phyloP scores from a whole-genome alignment of 2,797 vertebrate genomes.

The Aphelocoma californica region DNA sequence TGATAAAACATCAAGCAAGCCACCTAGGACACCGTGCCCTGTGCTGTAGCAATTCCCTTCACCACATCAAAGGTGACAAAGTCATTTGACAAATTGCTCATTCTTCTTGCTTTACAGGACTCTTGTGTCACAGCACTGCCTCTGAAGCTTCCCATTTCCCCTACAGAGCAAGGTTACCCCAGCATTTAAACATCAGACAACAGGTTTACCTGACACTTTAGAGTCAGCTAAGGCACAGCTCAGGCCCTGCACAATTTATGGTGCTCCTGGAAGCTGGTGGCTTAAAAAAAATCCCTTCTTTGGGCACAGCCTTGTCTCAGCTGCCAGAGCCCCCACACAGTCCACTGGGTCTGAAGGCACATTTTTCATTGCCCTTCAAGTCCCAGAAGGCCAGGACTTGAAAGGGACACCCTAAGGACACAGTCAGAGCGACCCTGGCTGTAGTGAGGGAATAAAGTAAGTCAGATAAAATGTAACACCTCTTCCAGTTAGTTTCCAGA shows the following conservation, averaged over 20 bases:
- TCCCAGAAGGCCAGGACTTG: not conserved
- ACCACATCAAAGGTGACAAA: not conserved
- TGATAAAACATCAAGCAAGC: not conserved
- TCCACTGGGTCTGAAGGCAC: not conserved
- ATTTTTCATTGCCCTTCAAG: not conserved
- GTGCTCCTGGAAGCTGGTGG: not conserved
- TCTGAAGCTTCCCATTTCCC: not conserved
- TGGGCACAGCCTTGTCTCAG: not conserved
- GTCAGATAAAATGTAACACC: not conserved
- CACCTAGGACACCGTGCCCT: not conserved
- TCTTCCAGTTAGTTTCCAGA: not conserved
- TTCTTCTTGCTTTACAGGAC: not conserved
- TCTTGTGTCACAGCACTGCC: not conserved
- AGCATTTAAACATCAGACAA: not conserved
- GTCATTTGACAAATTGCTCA: not conserved
- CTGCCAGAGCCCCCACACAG: not conserved
- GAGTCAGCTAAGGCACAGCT: not conserved
- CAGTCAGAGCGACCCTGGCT: not conserved
- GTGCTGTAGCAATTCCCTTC: not conserved
- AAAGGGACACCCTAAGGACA: not conserved
- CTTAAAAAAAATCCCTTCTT: not conserved
- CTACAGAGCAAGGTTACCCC: not conserved
- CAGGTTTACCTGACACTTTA: not conserved
- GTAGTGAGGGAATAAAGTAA: not conserved
- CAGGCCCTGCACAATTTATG: not conserved